Evolutionary conservation across 2,113 vertebrate genomes (phyloP).

Genomic region (Nesogale talazaci): DNA sequence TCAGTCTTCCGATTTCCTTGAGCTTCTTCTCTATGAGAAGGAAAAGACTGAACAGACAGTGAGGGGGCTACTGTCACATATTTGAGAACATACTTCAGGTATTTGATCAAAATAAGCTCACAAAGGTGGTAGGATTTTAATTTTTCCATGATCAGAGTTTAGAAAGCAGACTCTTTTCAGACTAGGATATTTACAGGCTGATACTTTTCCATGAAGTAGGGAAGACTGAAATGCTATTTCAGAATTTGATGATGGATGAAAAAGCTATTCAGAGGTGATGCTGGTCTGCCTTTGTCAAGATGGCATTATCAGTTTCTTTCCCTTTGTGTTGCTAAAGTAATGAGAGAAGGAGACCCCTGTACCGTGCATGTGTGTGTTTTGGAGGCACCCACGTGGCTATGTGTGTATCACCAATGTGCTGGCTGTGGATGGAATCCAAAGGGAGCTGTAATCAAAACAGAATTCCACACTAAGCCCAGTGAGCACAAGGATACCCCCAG

Average conservation of each 20-base stretch:
- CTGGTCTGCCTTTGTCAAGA: slow-evolving; percentile 66
- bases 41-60: slow-evolving; percentile 13
- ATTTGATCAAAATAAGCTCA: slow-evolving; percentile 58
- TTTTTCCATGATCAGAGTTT: slow-evolving; percentile 53
- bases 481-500: background rate
- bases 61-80: background rate
- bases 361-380: background rate
- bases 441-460: slow-evolving; percentile 43
- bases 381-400: background rate
- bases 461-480: slow-evolving; percentile 32
- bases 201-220: slow-evolving; percentile 81
- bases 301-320: slow-evolving; percentile 72
- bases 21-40: slow-evolving; percentile 23
- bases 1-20: slow-evolving; percentile 11
- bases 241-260: slow-evolving; percentile 81
- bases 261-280: slow-evolving; percentile 70
- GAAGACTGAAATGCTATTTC: slow-evolving; percentile 78
- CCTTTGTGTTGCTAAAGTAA: slow-evolving; percentile 67
- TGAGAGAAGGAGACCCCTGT: slow-evolving; percentile 48
- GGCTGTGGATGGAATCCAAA: slow-evolving; percentile 17
- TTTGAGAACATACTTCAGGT: slow-evolving; percentile 42
- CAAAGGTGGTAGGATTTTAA: background rate
- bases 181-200: slow-evolving; percentile 76
- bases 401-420: background rate
- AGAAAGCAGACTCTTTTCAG: slow-evolving; percentile 66